Conservation (phyloP, 2,113 vertebrate species). For the Falco punctatus region DNA sequence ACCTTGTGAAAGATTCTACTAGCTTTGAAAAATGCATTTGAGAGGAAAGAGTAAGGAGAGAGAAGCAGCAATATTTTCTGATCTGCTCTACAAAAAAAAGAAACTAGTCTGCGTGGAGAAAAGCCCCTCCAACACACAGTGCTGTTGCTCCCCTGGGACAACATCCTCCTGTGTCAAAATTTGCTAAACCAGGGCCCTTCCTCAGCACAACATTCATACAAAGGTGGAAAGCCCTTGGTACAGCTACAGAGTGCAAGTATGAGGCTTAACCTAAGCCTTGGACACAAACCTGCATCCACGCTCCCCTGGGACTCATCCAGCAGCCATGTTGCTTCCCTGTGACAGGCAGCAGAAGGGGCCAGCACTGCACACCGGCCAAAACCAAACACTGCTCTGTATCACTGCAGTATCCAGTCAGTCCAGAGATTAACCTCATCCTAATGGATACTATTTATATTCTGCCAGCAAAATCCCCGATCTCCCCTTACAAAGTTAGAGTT, state of each 20-base stretch:
- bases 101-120: background rate
- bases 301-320: background rate
- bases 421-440: background rate
- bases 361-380: background rate
- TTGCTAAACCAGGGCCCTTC: background rate
- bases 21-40: background rate
- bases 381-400: background rate
- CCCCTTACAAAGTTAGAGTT: background rate
- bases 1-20: background rate
- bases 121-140: background rate
- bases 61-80: background rate
- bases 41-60: background rate
- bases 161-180: background rate
- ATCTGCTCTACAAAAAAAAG: background rate
- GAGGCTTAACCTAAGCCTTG: background rate
- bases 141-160: background rate
- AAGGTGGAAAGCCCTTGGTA: background rate
- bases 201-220: background rate
- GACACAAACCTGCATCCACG: fast-evolving
- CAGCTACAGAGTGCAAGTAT: fast-evolving
- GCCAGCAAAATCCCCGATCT: background rate
- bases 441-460: background rate
- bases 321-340: background rate
- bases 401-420: background rate
- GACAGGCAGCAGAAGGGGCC: background rate